Percentiles rank a stretch among this genome's conserved stretches.
phyloP scores from a whole-genome alignment of 2,113 vertebrate genomes.

The Athene cunicularia region DNA sequence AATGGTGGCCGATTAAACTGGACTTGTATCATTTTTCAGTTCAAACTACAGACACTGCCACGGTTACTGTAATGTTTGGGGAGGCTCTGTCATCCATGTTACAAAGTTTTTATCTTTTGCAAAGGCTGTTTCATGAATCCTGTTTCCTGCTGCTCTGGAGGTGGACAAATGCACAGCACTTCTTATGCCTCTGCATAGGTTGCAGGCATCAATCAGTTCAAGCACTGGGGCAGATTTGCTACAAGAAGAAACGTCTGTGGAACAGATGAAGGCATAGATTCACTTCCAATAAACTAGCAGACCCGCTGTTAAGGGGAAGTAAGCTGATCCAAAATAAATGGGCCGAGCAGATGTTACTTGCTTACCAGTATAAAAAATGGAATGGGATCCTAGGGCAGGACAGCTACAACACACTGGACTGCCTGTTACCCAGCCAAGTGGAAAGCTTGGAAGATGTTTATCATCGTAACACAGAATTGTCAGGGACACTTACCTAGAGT shows the following conservation, averaged over 20 bases:
- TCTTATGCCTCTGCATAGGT: not conserved
- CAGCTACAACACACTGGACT: not conserved
- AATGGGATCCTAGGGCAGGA: not conserved
- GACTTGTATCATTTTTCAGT: not conserved
- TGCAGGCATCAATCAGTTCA: not conserved
- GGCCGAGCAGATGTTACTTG: slow-evolving; percentile 49
- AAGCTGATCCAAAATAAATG: not conserved
- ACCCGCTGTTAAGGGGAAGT: not conserved
- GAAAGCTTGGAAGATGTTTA: not conserved
- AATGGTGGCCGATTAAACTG: not conserved
- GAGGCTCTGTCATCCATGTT: not conserved
- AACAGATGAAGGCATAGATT: not conserved
- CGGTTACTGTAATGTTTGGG: not conserved
- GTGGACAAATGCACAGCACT: not conserved
- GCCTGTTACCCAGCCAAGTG: not conserved
- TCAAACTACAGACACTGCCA: not conserved
- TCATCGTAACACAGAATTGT: not conserved
- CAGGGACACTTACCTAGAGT: not conserved
- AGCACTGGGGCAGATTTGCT: not conserved
- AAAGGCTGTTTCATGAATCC: not conserved
- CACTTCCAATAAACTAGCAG: not conserved
- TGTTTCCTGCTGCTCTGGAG: not conserved
- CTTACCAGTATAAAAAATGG: not conserved
- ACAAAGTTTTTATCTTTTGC: not conserved
- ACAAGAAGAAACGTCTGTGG: not conserved